Evolutionary conservation across 2,797 vertebrate genomes (phyloP).

Genomic region (Lithobates sylvaticus): DNA sequence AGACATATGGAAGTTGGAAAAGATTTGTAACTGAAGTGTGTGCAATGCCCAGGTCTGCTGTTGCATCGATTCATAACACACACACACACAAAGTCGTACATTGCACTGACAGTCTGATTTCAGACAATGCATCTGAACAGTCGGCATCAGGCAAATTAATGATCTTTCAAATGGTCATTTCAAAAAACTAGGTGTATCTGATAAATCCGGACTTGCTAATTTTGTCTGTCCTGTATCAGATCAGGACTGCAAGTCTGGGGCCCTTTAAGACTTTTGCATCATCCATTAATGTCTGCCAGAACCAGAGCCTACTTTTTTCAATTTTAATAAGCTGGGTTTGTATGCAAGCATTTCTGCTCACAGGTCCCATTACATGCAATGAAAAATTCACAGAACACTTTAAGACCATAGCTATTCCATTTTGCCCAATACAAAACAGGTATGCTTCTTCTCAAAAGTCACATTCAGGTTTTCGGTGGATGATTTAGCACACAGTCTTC

Average conservation of each 20-base stretch:
- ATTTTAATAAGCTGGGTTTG: not conserved
- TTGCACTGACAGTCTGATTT: too few species aligned
- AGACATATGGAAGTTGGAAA: too few species aligned
- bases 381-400: not conserved
- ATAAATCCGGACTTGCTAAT: too few species aligned
- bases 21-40: too few species aligned
- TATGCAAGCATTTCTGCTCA: not conserved
- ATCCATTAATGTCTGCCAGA: not conserved
- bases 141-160: too few species aligned
- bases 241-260: not conserved
- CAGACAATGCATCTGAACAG: too few species aligned
- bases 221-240: not conserved
- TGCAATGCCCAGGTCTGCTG: not conserved
- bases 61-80: too few species aligned
- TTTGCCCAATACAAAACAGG: slow-evolving; percentile 12
- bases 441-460: slow-evolving; percentile 24
- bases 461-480: slow-evolving; percentile 34
- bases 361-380: not conserved
- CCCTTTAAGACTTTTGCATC: not conserved
- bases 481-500: slow-evolving; percentile 33
- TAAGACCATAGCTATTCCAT: slow-evolving; percentile 22
- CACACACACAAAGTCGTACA: too few species aligned
- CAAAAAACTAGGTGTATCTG: not conserved
- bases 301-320: not conserved
- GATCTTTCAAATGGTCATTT: not conserved